phyloP scores from a whole-genome alignment of 2,113 vertebrate genomes.

The Rallus limicola region DNA sequence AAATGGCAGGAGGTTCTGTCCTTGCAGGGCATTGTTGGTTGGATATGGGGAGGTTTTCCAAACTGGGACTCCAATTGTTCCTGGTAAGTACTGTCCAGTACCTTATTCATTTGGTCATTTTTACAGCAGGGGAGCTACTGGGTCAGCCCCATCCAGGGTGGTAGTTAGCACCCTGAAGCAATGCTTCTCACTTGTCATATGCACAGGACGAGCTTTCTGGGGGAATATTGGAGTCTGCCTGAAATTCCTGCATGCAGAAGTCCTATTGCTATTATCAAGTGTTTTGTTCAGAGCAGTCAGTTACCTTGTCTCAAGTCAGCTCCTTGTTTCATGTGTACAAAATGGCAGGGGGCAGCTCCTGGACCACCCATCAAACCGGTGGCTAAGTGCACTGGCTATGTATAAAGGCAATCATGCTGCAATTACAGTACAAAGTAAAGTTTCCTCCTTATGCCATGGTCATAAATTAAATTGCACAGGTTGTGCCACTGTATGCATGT shows the following conservation, averaged over 20 bases:
- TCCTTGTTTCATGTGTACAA: background rate
- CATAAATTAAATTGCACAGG: background rate
- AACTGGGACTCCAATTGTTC: background rate
- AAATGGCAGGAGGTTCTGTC: background rate
- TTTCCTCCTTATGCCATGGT: background rate
- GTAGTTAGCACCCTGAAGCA: background rate
- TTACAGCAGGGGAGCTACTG: background rate
- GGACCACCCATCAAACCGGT: background rate
- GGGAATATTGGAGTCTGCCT: background rate
- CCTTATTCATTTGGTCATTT: background rate
- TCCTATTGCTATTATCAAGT: background rate
- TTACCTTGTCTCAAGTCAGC: background rate
- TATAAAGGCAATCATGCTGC: background rate
- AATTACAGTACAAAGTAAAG: background rate
- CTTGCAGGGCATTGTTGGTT: background rate
- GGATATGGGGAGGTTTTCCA: background rate
- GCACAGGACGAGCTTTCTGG: background rate
- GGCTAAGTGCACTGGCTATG: fast-evolving
- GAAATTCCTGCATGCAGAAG: background rate
- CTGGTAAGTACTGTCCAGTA: background rate
- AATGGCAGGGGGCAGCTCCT: background rate
- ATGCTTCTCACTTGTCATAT: background rate
- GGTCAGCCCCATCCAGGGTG: background rate
- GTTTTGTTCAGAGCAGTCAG: background rate
- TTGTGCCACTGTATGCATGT: background rate